A percentile compares a stretch with the other conserved stretches of the same genome.
Conservation (phyloP, 2,113 vertebrate genomes). For the Symphodus melops region DNA sequence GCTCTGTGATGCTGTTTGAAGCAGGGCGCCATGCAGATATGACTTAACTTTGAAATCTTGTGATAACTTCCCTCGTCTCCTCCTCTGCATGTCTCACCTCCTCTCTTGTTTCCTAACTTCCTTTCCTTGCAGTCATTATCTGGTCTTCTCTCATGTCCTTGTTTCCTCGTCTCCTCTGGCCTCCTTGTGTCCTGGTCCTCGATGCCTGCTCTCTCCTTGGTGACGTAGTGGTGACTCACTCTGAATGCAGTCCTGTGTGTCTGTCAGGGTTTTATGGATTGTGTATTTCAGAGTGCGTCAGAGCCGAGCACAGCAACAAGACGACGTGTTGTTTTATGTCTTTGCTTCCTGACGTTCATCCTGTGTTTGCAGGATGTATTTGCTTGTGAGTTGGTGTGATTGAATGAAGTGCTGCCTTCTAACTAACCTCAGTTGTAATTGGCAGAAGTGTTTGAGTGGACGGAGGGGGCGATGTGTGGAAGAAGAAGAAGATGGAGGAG, state of each 20-base stretch:
- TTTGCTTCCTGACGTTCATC: too few relatives aligned
- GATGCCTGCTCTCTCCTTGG: background rate
- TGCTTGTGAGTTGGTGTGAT: too few relatives aligned
- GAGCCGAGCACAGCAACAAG: too few relatives aligned
- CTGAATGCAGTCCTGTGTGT: background rate
- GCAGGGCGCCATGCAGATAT: background rate
- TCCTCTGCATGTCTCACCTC: background rate
- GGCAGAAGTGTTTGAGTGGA: background rate
- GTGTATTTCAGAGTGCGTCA: conserved; percentile 3
- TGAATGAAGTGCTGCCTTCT: too few relatives aligned
- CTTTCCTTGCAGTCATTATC: too few relatives aligned
- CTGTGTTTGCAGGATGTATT: too few relatives aligned
- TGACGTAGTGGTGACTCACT: conserved; percentile 32
- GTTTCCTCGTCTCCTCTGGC: background rate
- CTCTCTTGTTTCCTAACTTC: background rate
- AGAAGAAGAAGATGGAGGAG: background rate
- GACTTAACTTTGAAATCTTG: background rate
- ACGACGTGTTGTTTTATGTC: too few relatives aligned
- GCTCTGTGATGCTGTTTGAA: background rate
- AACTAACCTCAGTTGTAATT: too few relatives aligned
- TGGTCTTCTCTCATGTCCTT: too few relatives aligned
- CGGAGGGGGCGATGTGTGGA: background rate
- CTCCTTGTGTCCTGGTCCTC: too few relatives aligned
- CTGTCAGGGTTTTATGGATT: conserved; percentile 8
- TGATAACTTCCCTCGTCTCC: too few relatives aligned